Evolutionary conservation across 2,113 vertebrate genomes (phyloP).

Genomic region (Echinops telfairi): DNA sequence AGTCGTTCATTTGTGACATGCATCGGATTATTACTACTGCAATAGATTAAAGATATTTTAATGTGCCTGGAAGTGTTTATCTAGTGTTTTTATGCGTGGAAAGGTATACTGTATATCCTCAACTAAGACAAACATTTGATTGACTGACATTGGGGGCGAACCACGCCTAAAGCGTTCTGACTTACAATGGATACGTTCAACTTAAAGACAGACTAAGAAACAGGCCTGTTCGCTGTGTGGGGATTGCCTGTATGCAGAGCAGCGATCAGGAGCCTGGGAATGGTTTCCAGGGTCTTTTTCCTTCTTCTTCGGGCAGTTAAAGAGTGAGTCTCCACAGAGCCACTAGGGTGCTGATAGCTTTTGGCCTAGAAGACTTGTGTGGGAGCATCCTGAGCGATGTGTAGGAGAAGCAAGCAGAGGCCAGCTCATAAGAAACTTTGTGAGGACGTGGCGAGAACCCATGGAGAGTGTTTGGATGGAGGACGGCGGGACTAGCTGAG

Average conservation of each 20-base stretch:
- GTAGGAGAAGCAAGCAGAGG: not conserved
- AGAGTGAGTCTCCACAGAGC: not conserved
- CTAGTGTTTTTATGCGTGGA: not conserved
- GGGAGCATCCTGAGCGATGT: not conserved
- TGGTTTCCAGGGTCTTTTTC: not conserved
- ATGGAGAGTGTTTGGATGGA: not conserved
- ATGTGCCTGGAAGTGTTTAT: not conserved
- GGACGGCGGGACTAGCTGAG: not conserved
- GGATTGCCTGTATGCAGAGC: not conserved
- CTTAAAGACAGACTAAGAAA: no score
- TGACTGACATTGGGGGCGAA: not conserved
- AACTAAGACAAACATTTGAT: not conserved
- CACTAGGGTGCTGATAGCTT: not conserved
- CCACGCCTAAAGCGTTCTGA: not conserved
- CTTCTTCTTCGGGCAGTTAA: not conserved
- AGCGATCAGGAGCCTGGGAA: not conserved
- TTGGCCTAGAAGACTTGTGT: not conserved
- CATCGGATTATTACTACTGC: not conserved
- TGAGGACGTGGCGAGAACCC: not conserved
- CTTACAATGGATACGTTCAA: not conserved
- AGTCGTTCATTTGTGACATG: not conserved
- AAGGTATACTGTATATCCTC: not conserved
- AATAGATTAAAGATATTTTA: not conserved
- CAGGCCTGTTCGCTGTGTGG: not conserved
- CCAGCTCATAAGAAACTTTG: not conserved